Conservation (phyloP, 2,797 vertebrate species). For the Coluber constrictor region DNA sequence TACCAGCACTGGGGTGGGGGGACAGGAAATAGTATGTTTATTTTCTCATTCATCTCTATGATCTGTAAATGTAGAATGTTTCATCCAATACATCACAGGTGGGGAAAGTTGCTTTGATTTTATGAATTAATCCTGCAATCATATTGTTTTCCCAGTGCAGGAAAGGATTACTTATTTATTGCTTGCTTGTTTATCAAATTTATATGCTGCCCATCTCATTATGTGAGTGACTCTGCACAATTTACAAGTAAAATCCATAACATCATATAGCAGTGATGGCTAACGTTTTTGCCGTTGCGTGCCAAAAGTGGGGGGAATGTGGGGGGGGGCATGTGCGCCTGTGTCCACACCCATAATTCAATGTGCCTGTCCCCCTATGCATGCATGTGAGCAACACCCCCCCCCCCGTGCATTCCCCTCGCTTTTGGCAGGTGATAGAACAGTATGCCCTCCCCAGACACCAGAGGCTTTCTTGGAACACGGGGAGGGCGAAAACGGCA, state of each 20-base stretch:
- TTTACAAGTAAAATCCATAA: not conserved
- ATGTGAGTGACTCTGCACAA: too few species aligned
- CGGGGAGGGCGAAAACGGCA: too few species aligned
- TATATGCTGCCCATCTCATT: not conserved
- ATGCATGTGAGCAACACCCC: too few species aligned
- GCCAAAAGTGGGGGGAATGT: too few species aligned
- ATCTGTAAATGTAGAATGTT: constrained; percentile 34
- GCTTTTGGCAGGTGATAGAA: too few species aligned
- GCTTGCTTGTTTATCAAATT: not conserved
- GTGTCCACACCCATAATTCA: too few species aligned
- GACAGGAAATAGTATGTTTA: constrained; percentile 42
- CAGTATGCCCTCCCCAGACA: too few species aligned
- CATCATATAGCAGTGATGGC: too few species aligned
- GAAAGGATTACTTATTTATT: constrained; percentile 22
- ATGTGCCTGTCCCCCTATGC: too few species aligned
- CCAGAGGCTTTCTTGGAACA: too few species aligned
- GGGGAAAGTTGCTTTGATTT: constrained; percentile 19
- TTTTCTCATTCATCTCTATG: constrained; percentile 45
- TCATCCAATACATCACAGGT: constrained; percentile 29
- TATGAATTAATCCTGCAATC: constrained; percentile 40
- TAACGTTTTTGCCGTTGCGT: too few species aligned
- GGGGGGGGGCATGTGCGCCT: rapidly evolving
- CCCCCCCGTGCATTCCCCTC: too few species aligned
- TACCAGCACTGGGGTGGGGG: constrained; percentile 17
- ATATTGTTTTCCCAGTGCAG: not conserved